Evolutionary conservation across 2,888 invertebrate genomes (phyloP), one percentile per base, ranked within the genome.

Genomic region (Nasonovia ribisnigri): DNA sequence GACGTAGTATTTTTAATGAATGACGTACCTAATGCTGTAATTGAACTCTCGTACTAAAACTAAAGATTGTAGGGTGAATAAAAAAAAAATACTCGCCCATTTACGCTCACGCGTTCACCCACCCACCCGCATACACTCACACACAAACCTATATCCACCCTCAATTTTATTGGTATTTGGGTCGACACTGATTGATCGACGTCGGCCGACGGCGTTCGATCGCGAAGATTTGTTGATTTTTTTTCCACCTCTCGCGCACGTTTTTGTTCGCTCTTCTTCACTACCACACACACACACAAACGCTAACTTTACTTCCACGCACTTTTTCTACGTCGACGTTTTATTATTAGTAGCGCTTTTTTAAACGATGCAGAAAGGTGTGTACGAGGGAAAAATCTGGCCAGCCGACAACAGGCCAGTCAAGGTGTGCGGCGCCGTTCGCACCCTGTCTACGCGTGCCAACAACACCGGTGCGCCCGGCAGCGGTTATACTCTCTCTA

Each of bases 121-220:
- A 36, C 46, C 54, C 54, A 20, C 3, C 4, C 29, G 8, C 43
- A 54, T 42, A 48, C 88, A 24, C 36, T 3, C 13, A 57, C 29
- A 42, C 29, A 43, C 57, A 26, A 36, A 16, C 29, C 26, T 26
- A 36, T 43, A 46, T 91, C 43, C 46, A 57, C 57, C 91, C 86
- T 51, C 48, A 42, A 77, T 92, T 92, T 92, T 92, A 92, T 86
- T 84, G 86, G 93, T 89, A 93, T 93, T 93, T 51, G 86, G 90
- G 90, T 86, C 89, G 93, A 93, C 93, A 60, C 51, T 90, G 93
- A 93, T 93, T 93, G 93, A 93, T 93, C 90, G 93, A 90, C 60
- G 84, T 84, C 84, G 36, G 84, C 89, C 92, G 51, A 26, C 87
- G 48, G 16, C 36, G 67, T 67, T 88, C 88, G 43, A 92, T 88